Conservation (phyloP, 2,888 invertebrate genomes). For the Amblyjoppa fuscipennis region DNA sequence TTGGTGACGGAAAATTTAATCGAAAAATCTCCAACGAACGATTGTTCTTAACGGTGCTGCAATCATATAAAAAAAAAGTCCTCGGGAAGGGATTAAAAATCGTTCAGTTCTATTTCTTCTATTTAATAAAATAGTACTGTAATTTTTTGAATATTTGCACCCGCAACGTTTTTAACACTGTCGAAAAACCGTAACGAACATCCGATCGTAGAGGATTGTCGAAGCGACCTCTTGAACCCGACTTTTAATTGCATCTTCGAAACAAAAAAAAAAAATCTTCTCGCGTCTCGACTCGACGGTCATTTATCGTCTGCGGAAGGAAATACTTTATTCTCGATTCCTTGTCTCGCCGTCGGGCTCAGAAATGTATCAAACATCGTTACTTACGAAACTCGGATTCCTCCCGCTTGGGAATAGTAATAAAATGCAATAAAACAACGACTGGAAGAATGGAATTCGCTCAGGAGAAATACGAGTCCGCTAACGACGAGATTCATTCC, state of each 20-base stretch:
- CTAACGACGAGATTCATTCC: conserved; percentile 60
- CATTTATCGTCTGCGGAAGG: neutral
- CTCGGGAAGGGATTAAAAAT: too few relatives aligned
- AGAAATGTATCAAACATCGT: neutral
- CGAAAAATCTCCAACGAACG: too few relatives aligned
- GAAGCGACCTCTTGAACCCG: too few relatives aligned
- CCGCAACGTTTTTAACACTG: too few relatives aligned
- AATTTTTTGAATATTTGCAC: too few relatives aligned
- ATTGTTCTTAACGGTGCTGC: too few relatives aligned
- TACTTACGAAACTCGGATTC: neutral
- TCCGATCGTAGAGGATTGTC: too few relatives aligned
- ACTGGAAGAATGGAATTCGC: conserved; percentile 37
- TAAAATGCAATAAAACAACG: conserved; percentile 7
- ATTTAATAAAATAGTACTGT: too few relatives aligned
- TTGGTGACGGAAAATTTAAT: too few relatives aligned
- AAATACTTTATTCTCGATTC: neutral
- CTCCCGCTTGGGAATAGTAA: neutral
- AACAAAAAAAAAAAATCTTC: neutral
- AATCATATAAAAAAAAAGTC: too few relatives aligned
- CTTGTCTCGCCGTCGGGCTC: neutral
- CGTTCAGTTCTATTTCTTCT: too few relatives aligned
- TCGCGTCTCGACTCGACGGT: neutral
- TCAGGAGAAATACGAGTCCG: conserved; percentile 32
- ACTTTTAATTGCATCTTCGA: neutral
- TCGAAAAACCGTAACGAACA: too few relatives aligned